These are phyloP conservation scores for Enchytraeus crypticus DNA, from an alignment of 2,888 invertebrate species.

Conservation along the genomic window DNA sequence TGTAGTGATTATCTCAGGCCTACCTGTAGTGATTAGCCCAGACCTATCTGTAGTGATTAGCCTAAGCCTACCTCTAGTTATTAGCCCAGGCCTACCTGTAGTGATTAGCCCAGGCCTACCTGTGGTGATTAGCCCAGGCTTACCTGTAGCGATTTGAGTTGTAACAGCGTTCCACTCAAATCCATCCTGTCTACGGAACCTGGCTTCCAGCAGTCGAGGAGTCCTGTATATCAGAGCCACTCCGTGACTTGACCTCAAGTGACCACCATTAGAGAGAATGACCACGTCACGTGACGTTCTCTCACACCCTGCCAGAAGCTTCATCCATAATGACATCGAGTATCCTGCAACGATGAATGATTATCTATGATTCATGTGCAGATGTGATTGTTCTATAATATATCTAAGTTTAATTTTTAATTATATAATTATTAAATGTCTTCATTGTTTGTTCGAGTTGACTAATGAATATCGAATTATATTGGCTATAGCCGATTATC, in stretches of 20 bases:
- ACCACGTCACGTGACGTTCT: conserved; percentile 31
- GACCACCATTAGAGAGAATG: conserved; percentile 44
- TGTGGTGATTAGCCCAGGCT: not conserved
- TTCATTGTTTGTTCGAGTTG: not conserved
- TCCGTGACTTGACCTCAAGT: conserved; percentile 37
- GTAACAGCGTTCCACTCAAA: conserved; percentile 33
- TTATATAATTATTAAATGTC: not conserved
- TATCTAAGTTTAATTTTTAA: not conserved
- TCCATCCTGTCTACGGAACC: conserved; percentile 37
- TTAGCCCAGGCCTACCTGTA: no score
- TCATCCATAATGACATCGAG: conserved; percentile 41
- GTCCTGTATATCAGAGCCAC: conserved; percentile 41
- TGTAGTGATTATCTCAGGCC: no score
- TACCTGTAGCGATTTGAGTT: not conserved
- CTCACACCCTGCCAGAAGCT: conserved; percentile 31
- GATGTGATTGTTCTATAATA: not conserved
- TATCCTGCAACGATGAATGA: conserved; percentile 32
- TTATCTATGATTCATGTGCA: no score
- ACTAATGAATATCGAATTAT: not conserved
- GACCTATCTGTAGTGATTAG: no score
- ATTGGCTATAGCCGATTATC: no score
- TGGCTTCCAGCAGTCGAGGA: conserved; percentile 35
- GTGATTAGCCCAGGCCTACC: no score
- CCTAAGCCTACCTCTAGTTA: no score
- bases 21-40: no score